Base-by-base conservation (phyloP, 2,113 vertebrate species). In the Balaeniceps rex region DNA sequence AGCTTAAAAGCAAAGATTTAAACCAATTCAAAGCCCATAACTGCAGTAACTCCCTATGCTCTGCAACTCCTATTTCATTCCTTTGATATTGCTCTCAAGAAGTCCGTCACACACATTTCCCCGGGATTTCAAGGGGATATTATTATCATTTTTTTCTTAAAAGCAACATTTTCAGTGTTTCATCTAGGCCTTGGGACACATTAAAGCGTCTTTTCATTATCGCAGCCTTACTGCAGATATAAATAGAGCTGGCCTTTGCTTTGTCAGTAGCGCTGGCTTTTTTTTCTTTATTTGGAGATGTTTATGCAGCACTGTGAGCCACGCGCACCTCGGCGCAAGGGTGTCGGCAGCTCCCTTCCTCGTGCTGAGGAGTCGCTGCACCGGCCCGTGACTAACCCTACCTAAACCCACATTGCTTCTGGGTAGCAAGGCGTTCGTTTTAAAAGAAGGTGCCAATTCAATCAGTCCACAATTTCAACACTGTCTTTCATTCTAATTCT, bases 1-100 rank as follows among this genome's bases (percentile, higher is more conserved):
- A 83, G 36, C 88, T 88, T 97, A 68, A 96, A 96, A 95, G 93
- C 81, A 80, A 85, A 96, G 91, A 96, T 93, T 83, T 96, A 94
- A 97, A 83, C 68, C 85, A 94, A 90, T 95, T 91, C 93, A 93
- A 90, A 96, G 66, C 78, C 71, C 31, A 2, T 82, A 92, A 94
- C 86, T 90, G 72, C 80, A 92, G 57, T 40, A 91, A 94, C 80
- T 95, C 94, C 94, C 93, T 71, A 4, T 81, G 88, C 66, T 92
- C 84, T 94, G 82, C 77, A 95, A 84, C 87, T 94, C 69, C 54
- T 88, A 40, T 88, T 96, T 94, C 38, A 54, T 71, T 95, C 76
- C 95, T 94, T 96, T 97, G 96, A 95, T 94, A 94, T 14, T 86
- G 55, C 92, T 95, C 85, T 97, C 94, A 88, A 95, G 83, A 97